A percentile compares a stretch with the other conserved stretches of the same genome.
Conservation (phyloP, 64 coral and sea anemone genomes). For the Platygyra sinensis region DNA sequence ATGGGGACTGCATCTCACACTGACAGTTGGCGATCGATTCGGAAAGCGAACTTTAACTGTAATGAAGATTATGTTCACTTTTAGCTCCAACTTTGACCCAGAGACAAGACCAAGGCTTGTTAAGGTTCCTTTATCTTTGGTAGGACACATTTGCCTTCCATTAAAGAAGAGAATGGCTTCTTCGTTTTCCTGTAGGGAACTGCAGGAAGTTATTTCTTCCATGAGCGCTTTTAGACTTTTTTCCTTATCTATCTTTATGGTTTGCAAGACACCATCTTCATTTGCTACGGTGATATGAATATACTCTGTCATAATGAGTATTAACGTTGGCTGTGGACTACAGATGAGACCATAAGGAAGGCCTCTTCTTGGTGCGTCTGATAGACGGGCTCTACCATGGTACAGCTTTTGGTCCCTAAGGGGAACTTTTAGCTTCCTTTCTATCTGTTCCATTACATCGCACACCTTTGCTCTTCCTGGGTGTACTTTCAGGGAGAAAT, state of each 20-base stretch:
- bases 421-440: not conserved
- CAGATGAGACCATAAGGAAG: not conserved
- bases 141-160: not conserved
- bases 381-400: not conserved
- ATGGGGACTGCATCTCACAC: not conserved
- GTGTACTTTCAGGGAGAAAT: not conserved
- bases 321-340: not conserved
- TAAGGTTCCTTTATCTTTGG: not conserved
- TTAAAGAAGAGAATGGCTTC: not conserved
- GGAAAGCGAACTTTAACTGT: not conserved
- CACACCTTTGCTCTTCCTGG: not conserved
- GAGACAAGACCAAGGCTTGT: not conserved
- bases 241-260: constrained; percentile 16
- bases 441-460: constrained; percentile 12
- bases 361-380: not conserved
- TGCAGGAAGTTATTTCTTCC: not conserved
- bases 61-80: not conserved
- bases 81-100: constrained; percentile 4
- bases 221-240: not conserved
- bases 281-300: constrained; percentile 7
- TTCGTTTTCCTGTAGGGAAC: not conserved
- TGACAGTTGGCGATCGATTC: not conserved
- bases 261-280: not conserved
- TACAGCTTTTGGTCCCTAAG: constrained; percentile 6
- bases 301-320: constrained; percentile 1